Conservation (phyloP, 2,797 vertebrate genomes). For the Enteromius viviparus region DNA sequence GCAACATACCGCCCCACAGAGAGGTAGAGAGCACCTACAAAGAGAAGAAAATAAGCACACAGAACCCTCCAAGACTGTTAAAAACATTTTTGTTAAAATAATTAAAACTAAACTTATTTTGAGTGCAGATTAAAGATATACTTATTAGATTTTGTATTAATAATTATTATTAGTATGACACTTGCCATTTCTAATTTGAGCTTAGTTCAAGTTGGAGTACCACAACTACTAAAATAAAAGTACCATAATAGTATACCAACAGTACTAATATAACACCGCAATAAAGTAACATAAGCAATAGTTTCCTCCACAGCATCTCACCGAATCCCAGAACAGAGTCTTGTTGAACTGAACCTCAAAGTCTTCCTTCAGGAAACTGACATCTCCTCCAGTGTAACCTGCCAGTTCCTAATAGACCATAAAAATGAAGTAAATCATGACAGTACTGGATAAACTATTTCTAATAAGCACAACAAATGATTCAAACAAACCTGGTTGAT, state of each 20-base stretch:
- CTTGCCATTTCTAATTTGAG: not conserved
- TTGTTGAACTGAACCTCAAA: constrained; percentile 95
- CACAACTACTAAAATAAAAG: not conserved
- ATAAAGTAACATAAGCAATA: not conserved
- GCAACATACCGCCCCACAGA: constrained; percentile 92
- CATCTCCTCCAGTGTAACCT: constrained; percentile 93
- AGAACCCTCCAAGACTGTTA: no score
- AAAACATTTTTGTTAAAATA: no score
- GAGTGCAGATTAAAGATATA: no score
- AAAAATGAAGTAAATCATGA: not conserved
- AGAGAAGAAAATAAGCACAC: not conserved
- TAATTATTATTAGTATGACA: not conserved
- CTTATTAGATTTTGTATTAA: no score
- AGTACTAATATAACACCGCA: not conserved
- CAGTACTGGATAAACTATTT: not conserved
- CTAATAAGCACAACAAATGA: not conserved
- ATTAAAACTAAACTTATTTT: no score
- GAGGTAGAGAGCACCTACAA: constrained; percentile 89
- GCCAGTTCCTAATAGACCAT: constrained; percentile 85
- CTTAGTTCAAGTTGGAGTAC: not conserved
- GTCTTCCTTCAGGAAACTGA: constrained; percentile 94
- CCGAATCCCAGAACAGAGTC: constrained; percentile 87
- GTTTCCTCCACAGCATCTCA: constrained; percentile 69
- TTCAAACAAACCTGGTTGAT: constrained; percentile 90
- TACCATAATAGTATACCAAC: not conserved